Conservation (phyloP, 2,888 invertebrate genomes). For the Lutraria lutraria region DNA sequence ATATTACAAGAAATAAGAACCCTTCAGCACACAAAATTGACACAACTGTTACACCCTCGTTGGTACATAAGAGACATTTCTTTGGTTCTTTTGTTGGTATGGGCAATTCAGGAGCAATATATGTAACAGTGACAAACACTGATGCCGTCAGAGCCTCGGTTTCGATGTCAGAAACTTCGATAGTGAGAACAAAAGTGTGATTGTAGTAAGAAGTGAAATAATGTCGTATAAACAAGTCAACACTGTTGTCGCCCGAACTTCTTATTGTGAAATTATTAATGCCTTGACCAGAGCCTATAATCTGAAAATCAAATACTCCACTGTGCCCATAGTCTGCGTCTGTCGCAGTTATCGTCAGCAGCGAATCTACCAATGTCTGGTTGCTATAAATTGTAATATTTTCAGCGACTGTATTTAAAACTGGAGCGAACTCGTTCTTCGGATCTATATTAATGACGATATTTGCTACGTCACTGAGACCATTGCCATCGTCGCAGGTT, state of each 20-base stretch:
- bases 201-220: constrained; percentile 46
- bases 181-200: constrained; percentile 45
- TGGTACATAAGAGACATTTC: background rate
- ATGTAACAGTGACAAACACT: constrained; percentile 41
- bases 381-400: constrained; percentile 41
- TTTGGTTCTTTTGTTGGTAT: background rate
- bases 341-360: constrained; percentile 44
- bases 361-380: constrained; percentile 31
- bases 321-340: constrained; percentile 46
- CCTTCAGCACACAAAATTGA: background rate
- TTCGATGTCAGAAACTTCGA: constrained; percentile 46
- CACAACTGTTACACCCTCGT: background rate
- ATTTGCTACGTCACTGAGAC: constrained; percentile 23
- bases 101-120: constrained; percentile 19
- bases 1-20: background rate
- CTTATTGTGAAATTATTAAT: constrained; percentile 41
- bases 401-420: constrained; percentile 13
- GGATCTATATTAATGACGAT: constrained; percentile 32
- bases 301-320: constrained; percentile 35
- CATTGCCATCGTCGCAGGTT: constrained; percentile 52
- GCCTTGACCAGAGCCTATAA: constrained; percentile 48
- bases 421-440: constrained; percentile 53
- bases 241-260: background rate
- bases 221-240: background rate
- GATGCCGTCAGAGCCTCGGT: constrained; percentile 7